Evolutionary conservation across 2,888 invertebrate species (phyloP).

Genomic region (Drosophila neutralis): DNA sequence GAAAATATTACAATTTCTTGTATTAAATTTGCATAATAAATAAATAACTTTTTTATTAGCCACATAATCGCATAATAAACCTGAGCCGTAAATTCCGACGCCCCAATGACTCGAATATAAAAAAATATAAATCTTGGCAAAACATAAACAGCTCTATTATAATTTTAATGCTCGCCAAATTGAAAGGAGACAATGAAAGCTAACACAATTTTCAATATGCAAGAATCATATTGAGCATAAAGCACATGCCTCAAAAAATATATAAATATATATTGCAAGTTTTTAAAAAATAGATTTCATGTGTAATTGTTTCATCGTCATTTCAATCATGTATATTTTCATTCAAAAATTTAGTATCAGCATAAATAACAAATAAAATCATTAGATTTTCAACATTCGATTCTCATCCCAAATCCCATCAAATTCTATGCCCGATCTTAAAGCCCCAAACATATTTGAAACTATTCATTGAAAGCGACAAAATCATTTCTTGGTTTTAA

Average conservation of each 20-base stretch:
- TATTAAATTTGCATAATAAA: constrained; percentile 8
- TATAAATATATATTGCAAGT: background rate
- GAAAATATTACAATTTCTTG: background rate
- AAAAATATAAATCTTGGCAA: constrained; percentile 5
- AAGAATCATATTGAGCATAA: background rate
- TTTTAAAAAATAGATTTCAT: background rate
- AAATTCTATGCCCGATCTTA: background rate
- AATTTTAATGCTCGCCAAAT: constrained; percentile 3
- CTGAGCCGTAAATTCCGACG: constrained; percentile 2
- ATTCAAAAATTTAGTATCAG: background rate
- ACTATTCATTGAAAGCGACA: constrained; percentile 16
- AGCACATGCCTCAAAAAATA: background rate
- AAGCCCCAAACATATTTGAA: background rate
- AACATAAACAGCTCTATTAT: constrained; percentile 3
- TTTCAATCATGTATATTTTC: background rate
- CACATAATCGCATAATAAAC: constrained; percentile 10
- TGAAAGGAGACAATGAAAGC: background rate
- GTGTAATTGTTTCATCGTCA: background rate
- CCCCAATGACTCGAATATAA: background rate
- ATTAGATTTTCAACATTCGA: background rate
- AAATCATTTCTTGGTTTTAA: background rate
- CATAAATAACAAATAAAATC: background rate
- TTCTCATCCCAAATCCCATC: background rate
- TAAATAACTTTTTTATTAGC: constrained; percentile 6
- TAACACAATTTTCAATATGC: background rate